phyloP scores from a whole-genome alignment of 2,888 invertebrate genomes.

The Thereva nobilitata region DNA sequence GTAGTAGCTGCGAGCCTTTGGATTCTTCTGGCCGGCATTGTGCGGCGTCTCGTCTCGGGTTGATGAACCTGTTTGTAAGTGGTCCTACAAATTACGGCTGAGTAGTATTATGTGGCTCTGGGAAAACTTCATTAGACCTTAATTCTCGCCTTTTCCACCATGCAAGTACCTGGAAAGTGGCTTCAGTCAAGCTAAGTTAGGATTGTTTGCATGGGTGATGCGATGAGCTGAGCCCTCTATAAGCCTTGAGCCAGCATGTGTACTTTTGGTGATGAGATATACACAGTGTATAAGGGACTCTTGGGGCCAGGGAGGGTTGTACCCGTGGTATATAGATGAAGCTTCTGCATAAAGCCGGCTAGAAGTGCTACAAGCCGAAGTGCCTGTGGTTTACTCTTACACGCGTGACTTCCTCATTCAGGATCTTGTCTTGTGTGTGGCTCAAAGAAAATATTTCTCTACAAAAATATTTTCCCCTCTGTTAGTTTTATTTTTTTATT shows the following conservation, averaged over 20 bases:
- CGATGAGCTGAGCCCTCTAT: slow-evolving; percentile 9
- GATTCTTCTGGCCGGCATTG: neutral
- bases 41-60: slow-evolving; percentile 20
- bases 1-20: too few species aligned
- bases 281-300: neutral
- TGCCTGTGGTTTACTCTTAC: slow-evolving; percentile 10
- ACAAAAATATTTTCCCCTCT: too few species aligned
- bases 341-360: neutral
- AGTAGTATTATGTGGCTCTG: slow-evolving; percentile 26
- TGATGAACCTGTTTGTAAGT: slow-evolving; percentile 32
- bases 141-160: slow-evolving; percentile 26
- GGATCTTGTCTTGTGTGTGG: neutral
- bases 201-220: slow-evolving; percentile 22
- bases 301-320: neutral
- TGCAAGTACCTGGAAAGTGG: slow-evolving; percentile 26
- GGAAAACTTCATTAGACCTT: slow-evolving; percentile 32
- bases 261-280: neutral
- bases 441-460: too few species aligned
- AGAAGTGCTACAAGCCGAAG: too few species aligned
- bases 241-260: neutral
- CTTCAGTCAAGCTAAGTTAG: slow-evolving; percentile 31
- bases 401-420: slow-evolving; percentile 32
- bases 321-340: neutral
- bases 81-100: slow-evolving; percentile 31
- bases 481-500: too few species aligned